Base-by-base conservation (phyloP, 2,888 invertebrate genomes). In the Colletes collaris region DNA sequence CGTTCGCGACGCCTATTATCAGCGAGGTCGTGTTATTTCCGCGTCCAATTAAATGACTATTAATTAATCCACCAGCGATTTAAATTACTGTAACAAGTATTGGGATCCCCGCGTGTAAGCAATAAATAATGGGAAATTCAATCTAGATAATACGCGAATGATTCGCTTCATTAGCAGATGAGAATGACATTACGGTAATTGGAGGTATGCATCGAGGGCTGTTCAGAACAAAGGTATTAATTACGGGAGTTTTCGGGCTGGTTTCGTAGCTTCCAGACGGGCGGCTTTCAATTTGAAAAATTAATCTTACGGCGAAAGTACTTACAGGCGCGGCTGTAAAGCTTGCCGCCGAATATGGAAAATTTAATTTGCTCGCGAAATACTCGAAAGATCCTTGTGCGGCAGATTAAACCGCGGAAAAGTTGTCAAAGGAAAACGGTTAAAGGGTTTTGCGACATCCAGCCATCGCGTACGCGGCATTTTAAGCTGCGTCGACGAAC, bases 361-460 rank as follows among this genome's bases (percentile, higher is more conserved):
- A 71, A 75, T 75, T 75, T 75, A 75, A 75, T 75, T 75, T 59
- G 72, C 72, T 71, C 37, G 64, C 46, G 75, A 63, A 75, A 63
- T 70, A 70, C 75, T 75, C 50, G 71, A 71, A 75, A 58, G 64
- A 71, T 71, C 37, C 46, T 44, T 58, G 63, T 37, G 64, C 50
- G 62, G 49, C 75, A 64, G 75, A 75, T 75, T 70, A 75, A 75
- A 75, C 50, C 52, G 58, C 58, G 72, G 64, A 4, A 52, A 64
- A 58, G 72, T 70, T 37, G 75, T 64, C 52, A 64, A 71, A 70
- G 64, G 71, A 70, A 71, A 63, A 13, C 60, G 50, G 35, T 75
- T 52, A 64, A 63, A 70, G 13, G 52, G 63, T 16, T 59, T 59
- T 52, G 72, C 50, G 64, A 75, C 72, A 71, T 71, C 64, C 35